Base-by-base conservation (phyloP, 2,888 invertebrate species). In the Rapana venosa region DNA sequence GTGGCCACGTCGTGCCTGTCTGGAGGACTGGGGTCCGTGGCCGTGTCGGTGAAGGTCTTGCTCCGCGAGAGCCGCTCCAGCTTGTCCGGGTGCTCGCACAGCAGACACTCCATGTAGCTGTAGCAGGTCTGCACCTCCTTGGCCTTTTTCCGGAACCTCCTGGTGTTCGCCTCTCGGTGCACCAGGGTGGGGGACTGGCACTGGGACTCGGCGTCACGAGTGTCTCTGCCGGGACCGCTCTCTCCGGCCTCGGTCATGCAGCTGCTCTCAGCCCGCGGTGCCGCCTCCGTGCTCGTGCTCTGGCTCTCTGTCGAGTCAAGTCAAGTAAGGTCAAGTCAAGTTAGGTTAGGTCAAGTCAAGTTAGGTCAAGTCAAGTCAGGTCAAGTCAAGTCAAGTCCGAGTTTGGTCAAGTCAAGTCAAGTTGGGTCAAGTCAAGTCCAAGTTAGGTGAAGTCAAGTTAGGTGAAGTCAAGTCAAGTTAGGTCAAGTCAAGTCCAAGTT, bases 261-360 rank as follows among this genome's bases (percentile, higher is more conserved):
- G 11, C 88, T 91, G 22, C 90, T 91, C 35, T 94, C 94, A 0
- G 90, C 79, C 11, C 83, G 30, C 26, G 90, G 87, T 2, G 92
- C 90, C 13, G 87, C 89, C 47, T 94, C 94, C 2, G 94, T 94
- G 56, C 91, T 93, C 5, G 94, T 94, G 88, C 93, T 93, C 30
- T 90, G 92, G 56, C 91, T 93, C 83, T 94, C 93, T 15, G 91
- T 92, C 30, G 17, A 47, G 47, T 47, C 47, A 47, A 47, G 47
- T 47, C 47, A 47, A 47, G 47, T 47, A 47, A 47, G 8, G 47
- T 47, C 47, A 47, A 47, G 47, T 47, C 4, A 47, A 47, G 47
- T 47, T 2, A 47, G 8, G 47, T 47, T 2, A 47, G 8, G 47
- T 47, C 47, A 47, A 5, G 47, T 47, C 47, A 47, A 47, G 47